phyloP scores from a whole-genome alignment of 2,113 vertebrate species.

The Brevimyrus niger region DNA sequence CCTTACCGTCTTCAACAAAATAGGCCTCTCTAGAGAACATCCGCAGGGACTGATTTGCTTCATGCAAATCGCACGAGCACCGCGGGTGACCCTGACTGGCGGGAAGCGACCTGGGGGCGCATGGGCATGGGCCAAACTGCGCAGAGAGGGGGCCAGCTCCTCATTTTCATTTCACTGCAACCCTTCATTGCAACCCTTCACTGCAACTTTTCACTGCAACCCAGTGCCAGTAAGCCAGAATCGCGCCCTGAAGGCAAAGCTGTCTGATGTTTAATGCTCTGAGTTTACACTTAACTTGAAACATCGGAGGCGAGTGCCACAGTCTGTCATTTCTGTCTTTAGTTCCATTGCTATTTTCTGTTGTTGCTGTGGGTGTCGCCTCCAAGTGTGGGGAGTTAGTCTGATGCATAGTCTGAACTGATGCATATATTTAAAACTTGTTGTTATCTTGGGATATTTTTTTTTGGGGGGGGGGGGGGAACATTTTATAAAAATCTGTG shows the following conservation, averaged over 20 bases:
- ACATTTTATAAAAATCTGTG: neutral
- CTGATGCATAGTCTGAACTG: too few species aligned
- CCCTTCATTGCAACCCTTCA: too few species aligned
- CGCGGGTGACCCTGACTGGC: neutral
- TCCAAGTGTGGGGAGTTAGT: neutral
- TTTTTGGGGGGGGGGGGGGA: neutral
- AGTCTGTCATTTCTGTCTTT: neutral
- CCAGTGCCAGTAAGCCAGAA: neutral
- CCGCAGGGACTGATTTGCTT: neutral
- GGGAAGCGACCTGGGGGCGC: neutral
- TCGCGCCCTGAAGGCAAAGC: neutral
- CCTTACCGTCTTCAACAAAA: neutral
- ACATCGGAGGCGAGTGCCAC: neutral
- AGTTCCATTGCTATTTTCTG: neutral
- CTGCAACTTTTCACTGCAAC: neutral
- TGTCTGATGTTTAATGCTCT: neutral
- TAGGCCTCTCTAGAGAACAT: neutral
- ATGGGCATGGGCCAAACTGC: neutral
- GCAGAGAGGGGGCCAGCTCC: neutral
- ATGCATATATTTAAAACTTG: neutral
- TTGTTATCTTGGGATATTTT: neutral
- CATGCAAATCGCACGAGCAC: neutral
- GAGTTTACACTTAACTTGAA: neutral
- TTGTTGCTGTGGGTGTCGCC: neutral
- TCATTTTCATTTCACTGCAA: neutral